Conservation (phyloP, 2,113 vertebrate species). For the Rhinolophus sinicus region DNA sequence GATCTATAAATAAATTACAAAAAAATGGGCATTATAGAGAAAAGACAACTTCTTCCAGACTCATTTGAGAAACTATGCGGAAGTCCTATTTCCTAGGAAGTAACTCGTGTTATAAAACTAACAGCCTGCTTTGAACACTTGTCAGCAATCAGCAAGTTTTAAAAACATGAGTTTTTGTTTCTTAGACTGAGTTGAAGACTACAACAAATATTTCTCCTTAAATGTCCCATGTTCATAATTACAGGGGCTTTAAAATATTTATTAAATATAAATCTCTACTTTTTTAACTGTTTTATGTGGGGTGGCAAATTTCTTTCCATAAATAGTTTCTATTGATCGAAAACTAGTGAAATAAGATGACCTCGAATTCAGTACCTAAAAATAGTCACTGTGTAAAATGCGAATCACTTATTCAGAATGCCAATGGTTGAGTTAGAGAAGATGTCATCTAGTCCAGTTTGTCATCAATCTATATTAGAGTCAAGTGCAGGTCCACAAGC, state of each 20-base stretch:
- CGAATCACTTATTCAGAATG: neutral
- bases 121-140: constrained; percentile 77
- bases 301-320: constrained; percentile 37
- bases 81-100: constrained; percentile 75
- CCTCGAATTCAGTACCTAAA: constrained; percentile 12
- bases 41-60: constrained; percentile 54
- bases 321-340: constrained; percentile 58
- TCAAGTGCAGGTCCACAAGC: neutral
- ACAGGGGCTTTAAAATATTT: neutral
- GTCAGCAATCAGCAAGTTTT: constrained; percentile 72
- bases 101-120: constrained; percentile 81
- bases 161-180: constrained; percentile 74
- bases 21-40: constrained; percentile 46
- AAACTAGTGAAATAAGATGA: constrained; percentile 38
- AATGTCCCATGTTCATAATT: constrained; percentile 34
- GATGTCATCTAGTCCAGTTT: neutral
- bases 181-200: constrained; percentile 55
- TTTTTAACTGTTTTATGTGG: constrained; percentile 46
- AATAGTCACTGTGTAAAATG: neutral
- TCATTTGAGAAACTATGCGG: constrained; percentile 74
- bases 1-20: constrained; percentile 80
- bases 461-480: neutral
- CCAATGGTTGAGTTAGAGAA: neutral
- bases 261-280: constrained; percentile 52
- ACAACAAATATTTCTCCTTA: constrained; percentile 64